phyloP scores from a whole-genome alignment of 2,113 vertebrate genomes.

The Stegastes partitus region DNA sequence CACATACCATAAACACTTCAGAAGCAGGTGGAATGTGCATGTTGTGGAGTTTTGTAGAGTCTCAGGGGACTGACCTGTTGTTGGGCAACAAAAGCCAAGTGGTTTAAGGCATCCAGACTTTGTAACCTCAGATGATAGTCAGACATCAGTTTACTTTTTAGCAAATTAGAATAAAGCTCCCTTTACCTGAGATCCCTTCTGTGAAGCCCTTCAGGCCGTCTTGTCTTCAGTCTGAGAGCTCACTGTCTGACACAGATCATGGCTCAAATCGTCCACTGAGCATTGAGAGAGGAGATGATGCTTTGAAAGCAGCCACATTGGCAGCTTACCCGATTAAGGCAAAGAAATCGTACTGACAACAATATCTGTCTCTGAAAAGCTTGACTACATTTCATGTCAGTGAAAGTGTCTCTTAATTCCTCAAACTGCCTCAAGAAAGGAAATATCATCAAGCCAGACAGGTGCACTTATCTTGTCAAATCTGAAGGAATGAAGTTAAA shows the following conservation, averaged over 20 bases:
- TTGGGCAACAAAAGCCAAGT: conserved; percentile 26
- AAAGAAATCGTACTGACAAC: conserved; percentile 33
- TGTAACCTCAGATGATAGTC: background rate
- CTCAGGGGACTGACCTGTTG: conserved; percentile 22
- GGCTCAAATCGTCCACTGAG: conserved; percentile 23
- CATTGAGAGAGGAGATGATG: background rate
- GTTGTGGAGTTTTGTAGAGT: conserved; percentile 13
- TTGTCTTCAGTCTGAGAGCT: background rate
- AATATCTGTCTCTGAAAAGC: conserved; percentile 25
- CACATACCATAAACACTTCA: background rate
- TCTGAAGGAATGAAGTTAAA: conserved; percentile 4
- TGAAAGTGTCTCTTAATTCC: conserved; percentile 37
- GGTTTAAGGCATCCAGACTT: conserved; percentile 19
- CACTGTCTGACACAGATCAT: conserved; percentile 22
- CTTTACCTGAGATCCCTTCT: too few relatives aligned
- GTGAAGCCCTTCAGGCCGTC: background rate
- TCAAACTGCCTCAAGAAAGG: conserved; percentile 14
- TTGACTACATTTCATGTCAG: conserved; percentile 2
- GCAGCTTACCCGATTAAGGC: background rate
- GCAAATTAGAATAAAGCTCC: background rate
- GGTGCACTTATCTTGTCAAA: conserved; percentile 32
- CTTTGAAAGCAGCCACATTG: conserved; percentile 15
- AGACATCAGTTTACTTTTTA: conserved; percentile 7
- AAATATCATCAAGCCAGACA: conserved; percentile 25
- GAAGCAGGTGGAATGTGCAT: conserved; percentile 6